Percentiles rank a stretch among this genome's conserved stretches.
phyloP scores from a whole-genome alignment of 2,888 invertebrate species.

The Drosophila rellima region DNA sequence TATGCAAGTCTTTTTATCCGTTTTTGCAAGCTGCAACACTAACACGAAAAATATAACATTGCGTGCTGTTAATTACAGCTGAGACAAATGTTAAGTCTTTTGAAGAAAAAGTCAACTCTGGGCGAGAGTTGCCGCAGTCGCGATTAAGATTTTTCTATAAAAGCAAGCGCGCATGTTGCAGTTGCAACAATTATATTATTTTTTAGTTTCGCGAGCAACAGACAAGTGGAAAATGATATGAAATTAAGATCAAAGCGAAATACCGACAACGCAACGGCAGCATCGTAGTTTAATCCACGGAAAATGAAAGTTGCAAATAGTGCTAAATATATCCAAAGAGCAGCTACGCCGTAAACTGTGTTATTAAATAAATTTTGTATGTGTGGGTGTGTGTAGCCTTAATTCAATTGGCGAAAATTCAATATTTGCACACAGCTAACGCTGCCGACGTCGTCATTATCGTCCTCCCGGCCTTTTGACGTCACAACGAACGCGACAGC shows the following conservation, averaged over 20 bases:
- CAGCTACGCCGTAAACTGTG: conserved; percentile 41
- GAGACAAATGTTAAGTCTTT: conserved; percentile 6
- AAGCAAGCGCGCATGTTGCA: conserved; percentile 34
- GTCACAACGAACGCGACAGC: conserved; percentile 63
- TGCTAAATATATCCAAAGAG: conserved; percentile 52
- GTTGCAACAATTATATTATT: conserved; percentile 24
- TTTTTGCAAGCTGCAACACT: not conserved
- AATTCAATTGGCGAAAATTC: conserved; percentile 62
- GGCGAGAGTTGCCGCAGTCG: conserved; percentile 5
- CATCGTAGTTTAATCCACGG: conserved; percentile 13
- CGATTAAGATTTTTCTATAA: conserved; percentile 26
- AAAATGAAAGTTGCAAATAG: conserved; percentile 43
- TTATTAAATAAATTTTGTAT: conserved; percentile 40
- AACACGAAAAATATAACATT: not conserved
- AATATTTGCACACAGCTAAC: conserved; percentile 41
- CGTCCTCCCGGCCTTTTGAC: conserved; percentile 57
- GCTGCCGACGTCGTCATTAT: conserved; percentile 17
- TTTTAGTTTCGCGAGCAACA: conserved; percentile 19
- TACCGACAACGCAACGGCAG: conserved; percentile 4
- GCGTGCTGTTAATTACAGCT: conserved; percentile 8
- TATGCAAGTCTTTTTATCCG: too few relatives aligned
- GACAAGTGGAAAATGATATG: conserved; percentile 13
- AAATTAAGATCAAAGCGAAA: not conserved
- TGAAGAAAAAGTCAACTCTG: conserved; percentile 8
- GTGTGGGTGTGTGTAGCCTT: conserved; percentile 13